phyloP scores from a whole-genome alignment of 1,140 invertebrate genomes.

The Ostrea denselamellosa region DNA sequence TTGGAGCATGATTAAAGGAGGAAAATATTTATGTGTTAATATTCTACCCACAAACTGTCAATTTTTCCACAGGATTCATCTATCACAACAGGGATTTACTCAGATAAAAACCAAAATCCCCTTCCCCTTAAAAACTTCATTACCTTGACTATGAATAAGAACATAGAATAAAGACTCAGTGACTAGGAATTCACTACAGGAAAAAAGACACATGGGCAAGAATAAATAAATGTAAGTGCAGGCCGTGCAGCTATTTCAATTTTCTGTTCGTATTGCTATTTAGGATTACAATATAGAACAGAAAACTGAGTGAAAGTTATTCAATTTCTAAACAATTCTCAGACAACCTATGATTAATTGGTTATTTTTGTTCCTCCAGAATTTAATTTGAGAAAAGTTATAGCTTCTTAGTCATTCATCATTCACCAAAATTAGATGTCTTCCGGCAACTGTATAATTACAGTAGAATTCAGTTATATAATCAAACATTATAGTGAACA shows the following conservation, averaged over 20 bases:
- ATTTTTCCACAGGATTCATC: conserved; percentile 27
- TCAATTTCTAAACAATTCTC: not conserved
- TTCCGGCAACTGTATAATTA: no score
- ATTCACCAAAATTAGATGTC: not conserved
- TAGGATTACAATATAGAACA: not conserved
- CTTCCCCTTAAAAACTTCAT: conserved; percentile 3
- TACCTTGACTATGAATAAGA: conserved; percentile 1
- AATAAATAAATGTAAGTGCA: conserved; percentile 24
- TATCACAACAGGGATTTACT: not conserved
- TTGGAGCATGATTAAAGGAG: conserved; percentile 17
- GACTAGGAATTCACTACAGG: conserved; percentile 13
- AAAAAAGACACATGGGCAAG: not conserved
- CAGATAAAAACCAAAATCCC: not conserved
- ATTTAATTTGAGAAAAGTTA: conserved; percentile 30
- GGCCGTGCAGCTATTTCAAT: conserved; percentile 3
- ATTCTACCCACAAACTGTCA: conserved; percentile 25
- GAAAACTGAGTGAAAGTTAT: not conserved
- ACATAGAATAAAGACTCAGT: not conserved
- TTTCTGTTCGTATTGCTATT: not conserved
- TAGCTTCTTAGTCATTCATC: not conserved
- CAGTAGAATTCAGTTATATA: no score
- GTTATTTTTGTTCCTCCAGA: not conserved
- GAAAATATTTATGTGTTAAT: conserved; percentile 26
- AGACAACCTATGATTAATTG: conserved; percentile 15
- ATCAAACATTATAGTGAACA: no score